Evolutionary conservation across 2,888 invertebrate species (phyloP).

Genomic region (Octodonta nipae): DNA sequence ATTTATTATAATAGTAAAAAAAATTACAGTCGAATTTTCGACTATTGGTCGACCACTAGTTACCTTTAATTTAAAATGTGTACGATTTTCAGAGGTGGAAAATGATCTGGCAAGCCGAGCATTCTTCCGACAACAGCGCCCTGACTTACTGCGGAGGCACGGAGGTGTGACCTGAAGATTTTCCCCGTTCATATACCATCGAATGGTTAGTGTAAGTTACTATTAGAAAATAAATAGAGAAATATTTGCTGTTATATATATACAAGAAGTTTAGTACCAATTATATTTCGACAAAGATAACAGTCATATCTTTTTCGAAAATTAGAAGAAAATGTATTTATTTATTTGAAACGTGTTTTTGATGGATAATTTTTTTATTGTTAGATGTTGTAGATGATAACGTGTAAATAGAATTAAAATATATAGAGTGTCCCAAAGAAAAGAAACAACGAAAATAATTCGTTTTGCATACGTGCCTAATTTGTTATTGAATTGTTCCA

Average conservation of each 20-base stretch:
- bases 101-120: conserved; percentile 39
- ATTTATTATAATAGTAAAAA: too few species aligned
- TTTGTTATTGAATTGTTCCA: too few species aligned
- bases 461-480: too few species aligned
- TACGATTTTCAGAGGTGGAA: conserved; percentile 37
- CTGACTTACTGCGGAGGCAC: conserved; percentile 38
- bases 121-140: conserved; percentile 33
- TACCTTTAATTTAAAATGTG: background rate
- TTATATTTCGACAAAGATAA: background rate
- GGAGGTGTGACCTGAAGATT: conserved; percentile 38
- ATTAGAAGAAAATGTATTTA: background rate
- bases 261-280: too few species aligned
- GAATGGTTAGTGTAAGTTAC: conserved; percentile 32
- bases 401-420: too few species aligned
- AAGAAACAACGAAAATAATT: too few species aligned
- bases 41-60: too few species aligned
- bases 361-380: conserved; percentile 12
- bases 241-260: conserved; percentile 2
- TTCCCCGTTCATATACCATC: conserved; percentile 30
- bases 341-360: background rate
- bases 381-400: conserved; percentile 15
- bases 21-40: too few species aligned
- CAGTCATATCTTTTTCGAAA: background rate
- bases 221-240: background rate
- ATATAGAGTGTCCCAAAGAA: too few species aligned